Conservation (phyloP, 2,113 vertebrate genomes). For the Rhipidura dahli region DNA sequence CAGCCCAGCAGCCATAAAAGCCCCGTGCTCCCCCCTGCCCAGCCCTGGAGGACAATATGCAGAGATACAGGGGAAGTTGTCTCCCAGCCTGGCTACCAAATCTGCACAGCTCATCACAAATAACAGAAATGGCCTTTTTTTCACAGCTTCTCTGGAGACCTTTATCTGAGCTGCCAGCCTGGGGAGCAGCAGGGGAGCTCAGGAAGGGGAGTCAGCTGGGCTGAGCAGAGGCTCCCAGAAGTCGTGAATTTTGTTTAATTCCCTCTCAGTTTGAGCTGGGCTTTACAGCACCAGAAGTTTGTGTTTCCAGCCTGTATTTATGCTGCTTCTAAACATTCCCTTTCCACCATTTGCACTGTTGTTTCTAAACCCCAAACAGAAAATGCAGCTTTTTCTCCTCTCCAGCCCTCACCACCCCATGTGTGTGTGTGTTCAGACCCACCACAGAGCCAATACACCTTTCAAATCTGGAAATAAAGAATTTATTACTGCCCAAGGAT, state of each 20-base stretch:
- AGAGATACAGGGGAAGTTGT: background rate
- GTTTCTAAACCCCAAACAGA: background rate
- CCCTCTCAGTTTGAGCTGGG: background rate
- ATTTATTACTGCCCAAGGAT: background rate
- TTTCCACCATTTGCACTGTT: background rate
- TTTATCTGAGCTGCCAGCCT: background rate
- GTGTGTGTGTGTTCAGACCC: background rate
- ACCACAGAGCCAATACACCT: background rate
- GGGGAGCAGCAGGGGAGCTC: background rate
- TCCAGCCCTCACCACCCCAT: background rate
- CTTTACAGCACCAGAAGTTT: background rate
- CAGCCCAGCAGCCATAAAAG: background rate
- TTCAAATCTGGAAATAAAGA: background rate
- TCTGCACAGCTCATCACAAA: background rate
- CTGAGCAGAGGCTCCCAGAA: background rate
- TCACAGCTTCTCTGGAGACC: accelerated
- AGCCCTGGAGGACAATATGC: background rate
- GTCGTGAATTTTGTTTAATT: background rate
- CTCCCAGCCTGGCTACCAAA: background rate
- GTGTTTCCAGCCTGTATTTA: background rate
- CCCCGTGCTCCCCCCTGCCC: background rate
- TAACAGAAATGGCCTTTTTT: background rate
- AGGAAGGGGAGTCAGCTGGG: background rate
- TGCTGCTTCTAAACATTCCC: background rate
- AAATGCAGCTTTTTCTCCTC: background rate